Conservation (phyloP, 2,797 vertebrate species). For the Microctenopoma stevenorrisi region DNA sequence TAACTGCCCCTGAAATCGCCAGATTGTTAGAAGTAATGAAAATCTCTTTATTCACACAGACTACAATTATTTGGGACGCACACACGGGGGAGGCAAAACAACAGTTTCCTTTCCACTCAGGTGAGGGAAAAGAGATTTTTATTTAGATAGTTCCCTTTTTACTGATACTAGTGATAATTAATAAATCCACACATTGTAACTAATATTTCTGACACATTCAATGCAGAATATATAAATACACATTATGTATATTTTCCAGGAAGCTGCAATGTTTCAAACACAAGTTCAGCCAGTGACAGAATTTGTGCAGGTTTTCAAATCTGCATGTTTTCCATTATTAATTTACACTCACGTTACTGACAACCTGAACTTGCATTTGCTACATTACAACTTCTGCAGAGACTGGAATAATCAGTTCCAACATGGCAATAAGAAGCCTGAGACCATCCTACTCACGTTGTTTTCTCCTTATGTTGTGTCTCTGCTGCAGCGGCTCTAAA, state of each 20-base stretch:
- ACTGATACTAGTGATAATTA: not conserved
- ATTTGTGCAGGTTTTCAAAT: too few species aligned
- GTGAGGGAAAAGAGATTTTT: conserved; percentile 78
- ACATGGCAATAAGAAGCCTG: not conserved
- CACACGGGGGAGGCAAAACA: conserved; percentile 99
- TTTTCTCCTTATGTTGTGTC: not conserved
- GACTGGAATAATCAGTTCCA: too few species aligned
- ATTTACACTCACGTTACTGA: too few species aligned
- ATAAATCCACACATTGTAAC: not conserved
- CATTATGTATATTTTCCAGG: not conserved
- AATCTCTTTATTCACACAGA: conserved; percentile 79
- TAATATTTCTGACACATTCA: not conserved
- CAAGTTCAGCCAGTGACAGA: too few species aligned
- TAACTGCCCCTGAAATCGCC: not conserved
- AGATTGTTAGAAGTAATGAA: conserved; percentile 7
- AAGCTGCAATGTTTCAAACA: too few species aligned
- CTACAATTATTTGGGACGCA: conserved; percentile 99
- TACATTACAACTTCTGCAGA: too few species aligned
- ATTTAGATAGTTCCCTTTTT: conserved; percentile 24
- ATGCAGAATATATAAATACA: not conserved
- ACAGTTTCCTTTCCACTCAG: conserved; percentile 99
- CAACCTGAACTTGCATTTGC: too few species aligned
- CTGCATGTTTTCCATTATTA: too few species aligned
- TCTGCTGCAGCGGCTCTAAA: conserved; percentile 23
- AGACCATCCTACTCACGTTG: not conserved